Evolutionary conservation across 2,888 invertebrate genomes (phyloP).

Genomic region (Drosophila atripex): DNA sequence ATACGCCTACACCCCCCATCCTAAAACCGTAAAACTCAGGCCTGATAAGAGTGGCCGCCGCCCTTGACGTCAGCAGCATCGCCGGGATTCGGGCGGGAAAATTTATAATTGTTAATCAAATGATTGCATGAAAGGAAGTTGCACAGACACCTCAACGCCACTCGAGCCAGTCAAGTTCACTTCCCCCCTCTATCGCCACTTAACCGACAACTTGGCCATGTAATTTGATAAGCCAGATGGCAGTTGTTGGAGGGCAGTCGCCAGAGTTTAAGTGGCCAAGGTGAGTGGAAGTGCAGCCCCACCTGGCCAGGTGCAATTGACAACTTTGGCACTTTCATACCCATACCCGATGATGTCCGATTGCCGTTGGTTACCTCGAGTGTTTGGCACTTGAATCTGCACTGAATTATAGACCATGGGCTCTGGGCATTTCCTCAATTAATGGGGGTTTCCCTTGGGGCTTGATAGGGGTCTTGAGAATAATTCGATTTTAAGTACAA

Average conservation of each 20-base stretch:
- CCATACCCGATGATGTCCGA: not conserved
- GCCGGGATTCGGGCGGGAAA: conserved; percentile 24
- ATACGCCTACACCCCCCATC: not conserved
- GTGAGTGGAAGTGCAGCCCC: not conserved
- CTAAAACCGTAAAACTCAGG: conserved; percentile 11
- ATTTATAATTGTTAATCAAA: conserved; percentile 63
- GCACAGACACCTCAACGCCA: conserved; percentile 62
- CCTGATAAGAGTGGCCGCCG: not conserved
- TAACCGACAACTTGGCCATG: conserved; percentile 57
- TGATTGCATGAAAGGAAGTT: conserved; percentile 61
- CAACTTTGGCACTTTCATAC: conserved; percentile 37
- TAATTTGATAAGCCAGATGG: conserved; percentile 67
- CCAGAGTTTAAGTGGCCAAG: conserved; percentile 31
- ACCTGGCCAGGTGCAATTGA: conserved; percentile 36
- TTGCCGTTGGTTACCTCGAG: conserved; percentile 3
- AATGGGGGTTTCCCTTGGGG: not conserved
- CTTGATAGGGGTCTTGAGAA: not conserved
- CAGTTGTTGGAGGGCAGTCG: conserved; percentile 7
- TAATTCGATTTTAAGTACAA: not conserved
- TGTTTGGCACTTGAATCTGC: conserved; percentile 13
- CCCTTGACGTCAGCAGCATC: conserved; percentile 64
- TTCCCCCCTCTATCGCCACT: not conserved
- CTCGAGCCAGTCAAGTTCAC: conserved; percentile 32
- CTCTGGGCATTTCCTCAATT: not conserved
- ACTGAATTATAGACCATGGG: conserved; percentile 10